Percentiles rank a stretch among this genome's conserved stretches.
Evolutionary conservation across 2,888 invertebrate genomes (phyloP).

Genomic region (Diabrotica balteata): DNA sequence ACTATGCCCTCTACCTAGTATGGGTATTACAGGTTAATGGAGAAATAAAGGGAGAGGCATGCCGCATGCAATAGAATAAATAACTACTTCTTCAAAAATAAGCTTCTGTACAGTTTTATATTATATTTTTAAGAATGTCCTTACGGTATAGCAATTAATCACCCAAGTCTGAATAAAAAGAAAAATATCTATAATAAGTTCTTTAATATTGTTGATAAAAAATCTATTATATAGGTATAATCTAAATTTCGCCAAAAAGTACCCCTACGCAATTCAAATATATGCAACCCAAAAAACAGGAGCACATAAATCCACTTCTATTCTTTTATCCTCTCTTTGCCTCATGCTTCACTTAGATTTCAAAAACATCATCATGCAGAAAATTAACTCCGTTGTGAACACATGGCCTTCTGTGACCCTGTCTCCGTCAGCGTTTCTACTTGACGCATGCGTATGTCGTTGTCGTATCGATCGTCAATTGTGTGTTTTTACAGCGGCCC

Average conservation of each 20-base stretch:
- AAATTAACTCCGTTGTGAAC: conserved; percentile 17
- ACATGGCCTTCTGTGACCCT: conserved; percentile 54
- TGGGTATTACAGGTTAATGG: no score
- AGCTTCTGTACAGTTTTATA: no score
- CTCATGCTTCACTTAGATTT: conserved; percentile 23
- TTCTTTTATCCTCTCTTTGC: conserved; percentile 29
- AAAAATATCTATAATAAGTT: no score
- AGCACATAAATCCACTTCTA: conserved; percentile 23
- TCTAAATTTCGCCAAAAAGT: neutral
- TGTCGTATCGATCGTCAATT: conserved; percentile 51
- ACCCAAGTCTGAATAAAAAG: no score
- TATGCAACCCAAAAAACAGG: conserved; percentile 34
- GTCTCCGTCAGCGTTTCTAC: conserved; percentile 38
- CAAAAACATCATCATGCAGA: conserved; percentile 20
- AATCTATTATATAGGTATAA: no score
- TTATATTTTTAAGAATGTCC: no score
- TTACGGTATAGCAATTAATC: no score
- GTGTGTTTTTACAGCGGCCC: conserved; percentile 45
- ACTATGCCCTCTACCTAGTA: no score
- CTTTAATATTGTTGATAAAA: no score
- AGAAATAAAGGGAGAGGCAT: no score
- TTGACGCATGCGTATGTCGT: conserved; percentile 45
- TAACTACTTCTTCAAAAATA: no score
- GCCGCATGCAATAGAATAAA: no score
- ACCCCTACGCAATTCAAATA: neutral